Percentiles rank a stretch among this genome's conserved stretches.
Conservation (phyloP, 2,113 vertebrate genomes). For the Lethenteron reissneri region DNA sequence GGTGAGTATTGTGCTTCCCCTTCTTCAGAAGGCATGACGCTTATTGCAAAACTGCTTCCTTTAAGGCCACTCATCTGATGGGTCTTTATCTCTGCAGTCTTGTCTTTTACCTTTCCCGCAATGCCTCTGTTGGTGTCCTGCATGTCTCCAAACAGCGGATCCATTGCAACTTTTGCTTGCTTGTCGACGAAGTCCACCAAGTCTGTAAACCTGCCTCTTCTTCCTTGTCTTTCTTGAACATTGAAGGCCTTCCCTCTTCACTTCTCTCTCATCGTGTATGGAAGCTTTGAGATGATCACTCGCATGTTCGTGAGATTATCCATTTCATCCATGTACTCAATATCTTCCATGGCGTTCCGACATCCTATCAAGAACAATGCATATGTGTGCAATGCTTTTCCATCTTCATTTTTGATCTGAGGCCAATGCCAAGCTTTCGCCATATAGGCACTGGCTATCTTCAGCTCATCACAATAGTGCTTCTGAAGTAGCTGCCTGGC, state of each 20-base stretch:
- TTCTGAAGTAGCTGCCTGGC: no score
- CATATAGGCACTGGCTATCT: not conserved
- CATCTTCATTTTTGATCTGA: conserved; percentile 2
- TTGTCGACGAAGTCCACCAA: conserved; percentile 7
- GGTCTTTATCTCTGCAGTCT: no score
- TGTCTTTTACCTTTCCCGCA: no score
- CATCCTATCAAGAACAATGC: conserved; percentile 9
- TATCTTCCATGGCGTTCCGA: conserved; percentile 5
- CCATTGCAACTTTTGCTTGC: conserved; percentile 6
- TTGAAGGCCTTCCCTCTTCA: conserved; percentile 9
- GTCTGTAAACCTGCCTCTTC: conserved; percentile 9
- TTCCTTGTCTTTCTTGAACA: conserved; percentile 5
- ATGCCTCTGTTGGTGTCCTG: no score
- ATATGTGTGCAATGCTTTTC: not conserved
- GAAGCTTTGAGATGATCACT: conserved; percentile 7
- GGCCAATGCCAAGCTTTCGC: conserved; percentile 5
- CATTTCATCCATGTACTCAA: conserved; percentile 10
- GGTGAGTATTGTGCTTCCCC: no score
- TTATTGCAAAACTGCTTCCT: no score
- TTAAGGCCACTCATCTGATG: no score
- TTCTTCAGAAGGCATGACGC: no score
- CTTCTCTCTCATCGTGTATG: conserved; percentile 9
- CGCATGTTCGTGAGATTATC: conserved; percentile 7
- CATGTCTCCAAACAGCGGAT: no score
- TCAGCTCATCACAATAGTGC: no score